A percentile compares a stretch with the other conserved stretches of the same genome.
phyloP scores from a whole-genome alignment of 1,140 invertebrate species.

The Telenomus remus region DNA sequence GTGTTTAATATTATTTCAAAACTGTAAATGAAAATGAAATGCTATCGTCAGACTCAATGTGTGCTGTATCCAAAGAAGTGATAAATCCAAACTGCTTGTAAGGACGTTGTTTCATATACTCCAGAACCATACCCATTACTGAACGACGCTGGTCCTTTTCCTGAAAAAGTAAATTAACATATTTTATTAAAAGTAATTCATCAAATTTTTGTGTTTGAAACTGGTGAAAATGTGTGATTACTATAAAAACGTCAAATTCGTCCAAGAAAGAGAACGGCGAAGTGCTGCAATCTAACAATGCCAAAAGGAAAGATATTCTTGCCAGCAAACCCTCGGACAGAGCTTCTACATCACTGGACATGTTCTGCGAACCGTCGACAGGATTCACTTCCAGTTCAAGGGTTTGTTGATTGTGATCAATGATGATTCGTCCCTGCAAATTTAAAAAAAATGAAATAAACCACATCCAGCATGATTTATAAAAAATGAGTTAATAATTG shows the following conservation, averaged over 20 bases:
- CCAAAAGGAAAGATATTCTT: constrained; percentile 94
- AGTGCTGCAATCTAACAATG: constrained; percentile 93
- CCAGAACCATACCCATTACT: constrained; percentile 81
- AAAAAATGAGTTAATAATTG: constrained; percentile 19
- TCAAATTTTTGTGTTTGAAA: no score
- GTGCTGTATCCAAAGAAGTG: constrained; percentile 83
- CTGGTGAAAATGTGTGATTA: constrained; percentile 67
- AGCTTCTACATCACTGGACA: constrained; percentile 72
- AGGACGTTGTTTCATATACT: constrained; percentile 78
- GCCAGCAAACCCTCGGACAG: constrained; percentile 96
- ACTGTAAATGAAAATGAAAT: no score
- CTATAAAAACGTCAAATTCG: constrained; percentile 99
- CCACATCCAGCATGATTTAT: no score
- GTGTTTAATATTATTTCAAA: no score
- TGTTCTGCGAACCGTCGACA: constrained; percentile 64
- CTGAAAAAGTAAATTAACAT: no score
- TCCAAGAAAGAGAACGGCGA: constrained; percentile 97
- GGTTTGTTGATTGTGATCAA: constrained; percentile 77
- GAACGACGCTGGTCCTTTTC: constrained; percentile 84
- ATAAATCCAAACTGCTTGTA: constrained; percentile 85
- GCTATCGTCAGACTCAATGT: constrained; percentile 71
- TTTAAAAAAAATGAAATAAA: no score
- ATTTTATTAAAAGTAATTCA: no score
- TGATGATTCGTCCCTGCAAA: constrained; percentile 77
- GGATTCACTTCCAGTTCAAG: constrained; percentile 79